Conservation (phyloP, 2,797 vertebrate species). For the Malurus splendens region DNA sequence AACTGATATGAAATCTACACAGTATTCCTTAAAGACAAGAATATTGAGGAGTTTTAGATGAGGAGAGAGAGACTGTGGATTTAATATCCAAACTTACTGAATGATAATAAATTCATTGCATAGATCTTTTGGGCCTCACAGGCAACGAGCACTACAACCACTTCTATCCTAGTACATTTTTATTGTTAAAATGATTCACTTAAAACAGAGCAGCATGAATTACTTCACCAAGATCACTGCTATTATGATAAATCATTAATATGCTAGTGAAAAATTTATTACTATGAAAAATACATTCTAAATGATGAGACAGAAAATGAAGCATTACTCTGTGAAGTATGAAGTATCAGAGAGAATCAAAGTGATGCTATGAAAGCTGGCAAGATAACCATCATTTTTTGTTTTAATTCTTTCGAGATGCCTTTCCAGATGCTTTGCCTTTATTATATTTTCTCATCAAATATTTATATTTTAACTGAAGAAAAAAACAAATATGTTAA, state of each 20-base stretch:
- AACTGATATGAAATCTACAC: not conserved
- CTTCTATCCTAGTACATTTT: conserved; percentile 53
- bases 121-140: not conserved
- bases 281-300: conserved; percentile 63
- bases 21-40: not conserved
- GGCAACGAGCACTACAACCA: not conserved
- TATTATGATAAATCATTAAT: conserved; percentile 75
- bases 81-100: not conserved
- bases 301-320: conserved; percentile 66
- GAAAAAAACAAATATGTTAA: not conserved
- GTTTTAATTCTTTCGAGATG: not conserved
- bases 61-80: not conserved
- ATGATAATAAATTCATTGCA: conserved; percentile 14
- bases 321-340: conserved; percentile 52
- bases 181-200: conserved; percentile 61
- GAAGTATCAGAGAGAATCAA: conserved; percentile 37
- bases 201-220: conserved; percentile 39
- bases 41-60: not conserved
- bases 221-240: conserved; percentile 57
- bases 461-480: not conserved
- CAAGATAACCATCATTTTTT: not conserved
- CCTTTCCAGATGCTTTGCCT: not conserved
- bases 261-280: conserved; percentile 66
- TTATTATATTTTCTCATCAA: not conserved
- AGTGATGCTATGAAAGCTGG: not conserved